Conservation (phyloP, 2,797 vertebrate genomes). For the Chloroceryle inda region DNA sequence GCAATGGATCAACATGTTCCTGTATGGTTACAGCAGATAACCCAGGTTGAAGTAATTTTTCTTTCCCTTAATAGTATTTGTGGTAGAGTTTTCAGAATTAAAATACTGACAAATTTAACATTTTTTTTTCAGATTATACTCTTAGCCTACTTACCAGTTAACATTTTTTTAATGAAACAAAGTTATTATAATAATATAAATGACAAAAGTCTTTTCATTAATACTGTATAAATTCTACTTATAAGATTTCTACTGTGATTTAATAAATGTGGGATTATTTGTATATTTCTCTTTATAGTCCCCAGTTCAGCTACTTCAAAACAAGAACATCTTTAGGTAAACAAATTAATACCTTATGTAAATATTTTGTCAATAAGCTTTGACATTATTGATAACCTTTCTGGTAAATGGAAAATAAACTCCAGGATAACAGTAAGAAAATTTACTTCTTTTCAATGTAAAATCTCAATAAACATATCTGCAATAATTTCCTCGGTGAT, state of each 20-base stretch:
- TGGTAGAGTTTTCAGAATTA: background rate
- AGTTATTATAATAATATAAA: background rate
- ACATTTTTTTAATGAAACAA: background rate
- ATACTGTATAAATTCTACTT: background rate
- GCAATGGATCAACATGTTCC: too few species aligned
- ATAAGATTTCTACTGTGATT: background rate
- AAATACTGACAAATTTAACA: background rate
- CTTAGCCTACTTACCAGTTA: background rate
- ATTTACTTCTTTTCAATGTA: background rate
- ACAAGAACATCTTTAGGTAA: background rate
- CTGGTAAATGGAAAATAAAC: background rate
- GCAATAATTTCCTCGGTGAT: background rate
- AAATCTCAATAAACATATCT: background rate
- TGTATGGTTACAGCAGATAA: too few species aligned
- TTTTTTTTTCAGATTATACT: background rate
- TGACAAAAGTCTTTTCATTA: accelerated
- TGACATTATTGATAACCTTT: background rate
- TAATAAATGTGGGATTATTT: background rate
- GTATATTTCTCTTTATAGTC: background rate
- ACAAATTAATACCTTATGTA: background rate
- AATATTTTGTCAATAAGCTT: background rate
- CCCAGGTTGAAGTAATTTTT: background rate
- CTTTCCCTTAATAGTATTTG: background rate
- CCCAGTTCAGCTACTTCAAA: background rate
- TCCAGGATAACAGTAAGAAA: background rate